Conservation (phyloP, 2,888 invertebrate species). For the Epirrita christyi region DNA sequence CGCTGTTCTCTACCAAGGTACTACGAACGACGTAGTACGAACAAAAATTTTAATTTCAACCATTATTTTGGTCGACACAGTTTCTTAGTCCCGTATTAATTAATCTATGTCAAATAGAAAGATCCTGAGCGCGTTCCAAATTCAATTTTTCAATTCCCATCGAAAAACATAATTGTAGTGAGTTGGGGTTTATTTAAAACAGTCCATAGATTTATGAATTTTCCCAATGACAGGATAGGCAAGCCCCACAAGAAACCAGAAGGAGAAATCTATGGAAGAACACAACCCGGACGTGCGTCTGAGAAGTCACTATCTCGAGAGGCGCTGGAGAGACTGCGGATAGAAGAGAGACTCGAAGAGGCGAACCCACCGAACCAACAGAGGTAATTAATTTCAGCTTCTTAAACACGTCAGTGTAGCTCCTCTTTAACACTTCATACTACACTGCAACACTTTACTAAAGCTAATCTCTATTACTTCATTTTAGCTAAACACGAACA, state of each 20-base stretch:
- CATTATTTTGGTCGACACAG: too few relatives aligned
- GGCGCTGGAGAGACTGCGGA: conserved; percentile 67
- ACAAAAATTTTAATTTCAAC: too few relatives aligned
- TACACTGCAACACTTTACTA: too few relatives aligned
- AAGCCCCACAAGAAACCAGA: conserved; percentile 78
- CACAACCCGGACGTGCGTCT: conserved; percentile 75
- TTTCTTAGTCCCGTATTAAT: too few relatives aligned
- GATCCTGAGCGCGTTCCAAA: too few relatives aligned
- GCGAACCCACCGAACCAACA: conserved; percentile 48
- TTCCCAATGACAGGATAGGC: conserved; percentile 80
- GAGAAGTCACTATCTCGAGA: conserved; percentile 79
- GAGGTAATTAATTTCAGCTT: conserved; percentile 40
- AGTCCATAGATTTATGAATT: background rate
- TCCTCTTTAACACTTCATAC: background rate
- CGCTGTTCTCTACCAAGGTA: too few relatives aligned
- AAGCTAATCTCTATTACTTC: too few relatives aligned
- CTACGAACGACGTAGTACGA: too few relatives aligned
- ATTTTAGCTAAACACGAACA: too few relatives aligned
- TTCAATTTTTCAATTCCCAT: too few relatives aligned
- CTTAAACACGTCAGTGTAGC: background rate
- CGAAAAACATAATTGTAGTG: too few relatives aligned
- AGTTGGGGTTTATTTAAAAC: background rate
- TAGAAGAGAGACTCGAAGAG: conserved; percentile 67
- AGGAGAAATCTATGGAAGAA: conserved; percentile 66
- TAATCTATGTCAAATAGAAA: too few relatives aligned